Conservation (phyloP, 2,888 invertebrate species). For the Altica lythri region DNA sequence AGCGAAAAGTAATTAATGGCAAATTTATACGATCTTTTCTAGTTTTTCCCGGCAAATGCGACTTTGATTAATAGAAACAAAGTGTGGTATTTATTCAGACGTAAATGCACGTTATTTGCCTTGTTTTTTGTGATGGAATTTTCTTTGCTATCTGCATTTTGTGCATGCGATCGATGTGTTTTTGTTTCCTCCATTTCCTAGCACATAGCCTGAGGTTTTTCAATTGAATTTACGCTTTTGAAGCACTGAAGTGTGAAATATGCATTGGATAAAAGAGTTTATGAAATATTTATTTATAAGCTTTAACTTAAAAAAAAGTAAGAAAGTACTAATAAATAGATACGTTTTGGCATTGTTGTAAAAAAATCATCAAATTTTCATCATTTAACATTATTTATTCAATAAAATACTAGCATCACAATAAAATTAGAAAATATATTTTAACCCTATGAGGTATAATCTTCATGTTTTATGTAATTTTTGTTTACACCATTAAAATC, state of each 20-base stretch:
- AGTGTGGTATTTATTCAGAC: constrained; percentile 36
- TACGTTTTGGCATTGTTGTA: too few relatives aligned
- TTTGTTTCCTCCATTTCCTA: constrained; percentile 27
- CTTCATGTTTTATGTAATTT: too few relatives aligned
- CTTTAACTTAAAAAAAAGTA: constrained; percentile 11
- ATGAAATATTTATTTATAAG: constrained; percentile 7
- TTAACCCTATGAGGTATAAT: too few relatives aligned
- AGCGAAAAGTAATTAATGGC: constrained; percentile 29
- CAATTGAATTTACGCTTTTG: constrained; percentile 6
- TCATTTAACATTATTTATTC: too few relatives aligned
- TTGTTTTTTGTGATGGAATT: constrained; percentile 19
- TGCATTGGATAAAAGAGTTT: constrained; percentile 2
- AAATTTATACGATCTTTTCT: constrained; percentile 28
- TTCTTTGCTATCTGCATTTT: constrained; percentile 29
- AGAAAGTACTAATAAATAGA: too few relatives aligned
- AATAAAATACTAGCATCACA: too few relatives aligned
- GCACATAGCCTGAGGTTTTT: constrained; percentile 15
- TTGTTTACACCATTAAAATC: too few relatives aligned
- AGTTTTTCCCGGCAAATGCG: constrained; percentile 26
- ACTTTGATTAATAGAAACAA: constrained; percentile 39
- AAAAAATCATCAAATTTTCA: too few relatives aligned
- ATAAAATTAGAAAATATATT: too few relatives aligned
- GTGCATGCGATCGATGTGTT: constrained; percentile 31
- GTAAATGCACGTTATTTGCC: constrained; percentile 29
- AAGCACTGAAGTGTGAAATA: not conserved